A percentile compares a stretch with the other conserved stretches of the same genome.
Evolutionary conservation across 2,888 invertebrate genomes (phyloP).

Genomic region (Marronus borbonicus): DNA sequence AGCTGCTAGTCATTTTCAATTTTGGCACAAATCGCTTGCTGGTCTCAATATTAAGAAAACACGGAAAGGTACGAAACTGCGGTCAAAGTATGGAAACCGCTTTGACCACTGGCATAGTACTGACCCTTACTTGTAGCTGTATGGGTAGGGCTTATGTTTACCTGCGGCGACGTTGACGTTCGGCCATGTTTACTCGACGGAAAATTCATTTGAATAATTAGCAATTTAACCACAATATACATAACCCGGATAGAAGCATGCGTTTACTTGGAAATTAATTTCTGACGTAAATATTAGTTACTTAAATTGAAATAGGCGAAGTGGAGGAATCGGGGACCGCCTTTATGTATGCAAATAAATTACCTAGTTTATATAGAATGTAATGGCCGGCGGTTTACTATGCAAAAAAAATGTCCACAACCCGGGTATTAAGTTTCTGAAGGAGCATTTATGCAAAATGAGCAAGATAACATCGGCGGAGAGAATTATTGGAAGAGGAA

Average conservation of each 20-base stretch:
- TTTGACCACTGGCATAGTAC: conserved; percentile 13
- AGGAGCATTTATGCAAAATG: no score
- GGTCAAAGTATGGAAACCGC: conserved; percentile 4
- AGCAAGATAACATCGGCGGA: no score
- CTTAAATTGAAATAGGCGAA: conserved; percentile 24
- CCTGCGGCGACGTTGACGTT: conserved; percentile 47
- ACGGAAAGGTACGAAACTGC: neutral
- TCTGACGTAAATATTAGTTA: conserved; percentile 34
- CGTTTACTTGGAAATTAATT: conserved; percentile 21
- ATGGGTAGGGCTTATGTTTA: conserved; percentile 46
- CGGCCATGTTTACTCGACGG: conserved; percentile 49
- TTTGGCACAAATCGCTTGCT: neutral
- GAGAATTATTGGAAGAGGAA: no score
- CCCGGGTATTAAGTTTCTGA: no score
- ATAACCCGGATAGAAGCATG: neutral
- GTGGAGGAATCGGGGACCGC: neutral
- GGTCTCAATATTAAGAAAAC: neutral
- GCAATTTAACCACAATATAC: conserved; percentile 41
- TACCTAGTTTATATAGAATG: neutral
- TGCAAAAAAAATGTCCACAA: no score
- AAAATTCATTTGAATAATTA: conserved; percentile 53
- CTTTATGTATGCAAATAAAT: neutral
- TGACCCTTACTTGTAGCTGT: conserved; percentile 23
- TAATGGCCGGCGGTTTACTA: no score
- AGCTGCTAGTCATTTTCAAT: neutral